A percentile compares a stretch with the other conserved stretches of the same genome.
These are phyloP conservation scores for Sylvilagus floridanus DNA, from an alignment of 2,797 vertebrate species.

Conservation along the genomic window DNA sequence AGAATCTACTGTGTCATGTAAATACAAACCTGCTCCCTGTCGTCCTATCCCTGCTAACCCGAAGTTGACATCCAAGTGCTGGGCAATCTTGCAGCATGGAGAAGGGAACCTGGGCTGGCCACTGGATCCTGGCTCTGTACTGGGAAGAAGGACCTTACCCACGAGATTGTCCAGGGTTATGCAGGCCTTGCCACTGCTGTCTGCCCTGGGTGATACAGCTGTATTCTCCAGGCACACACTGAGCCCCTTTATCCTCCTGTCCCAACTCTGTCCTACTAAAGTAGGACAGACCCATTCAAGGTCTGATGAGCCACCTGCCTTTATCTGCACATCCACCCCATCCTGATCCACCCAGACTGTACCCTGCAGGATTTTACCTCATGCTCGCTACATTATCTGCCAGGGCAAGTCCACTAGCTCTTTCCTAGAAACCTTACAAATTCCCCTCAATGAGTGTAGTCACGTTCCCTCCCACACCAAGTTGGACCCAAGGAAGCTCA, in stretches of 20 bases:
- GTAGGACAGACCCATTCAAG: not conserved
- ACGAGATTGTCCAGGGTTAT: not conserved
- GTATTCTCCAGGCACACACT: not conserved
- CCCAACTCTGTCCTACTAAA: not conserved
- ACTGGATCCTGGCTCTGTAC: not conserved
- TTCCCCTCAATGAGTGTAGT: not conserved
- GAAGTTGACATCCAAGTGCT: not conserved
- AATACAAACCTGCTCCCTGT: not conserved
- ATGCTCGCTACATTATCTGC: not conserved
- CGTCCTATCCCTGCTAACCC: not conserved
- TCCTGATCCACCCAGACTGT: not conserved
- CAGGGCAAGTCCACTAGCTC: not conserved
- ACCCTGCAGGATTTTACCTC: too few species aligned
- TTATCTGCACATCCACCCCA: not conserved
- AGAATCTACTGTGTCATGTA: not conserved
- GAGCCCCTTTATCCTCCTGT: not conserved
- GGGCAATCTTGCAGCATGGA: fast-evolving
- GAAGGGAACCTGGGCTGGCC: not conserved
- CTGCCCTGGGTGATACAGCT: not conserved
- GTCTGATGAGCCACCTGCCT: not conserved
- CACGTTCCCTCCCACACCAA: not conserved
- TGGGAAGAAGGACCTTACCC: not conserved
- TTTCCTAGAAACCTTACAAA: not conserved
- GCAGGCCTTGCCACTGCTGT: not conserved
- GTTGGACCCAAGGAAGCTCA: not conserved